Conservation (phyloP, 1,140 invertebrate species). For the Drosophila virilis region DNA sequence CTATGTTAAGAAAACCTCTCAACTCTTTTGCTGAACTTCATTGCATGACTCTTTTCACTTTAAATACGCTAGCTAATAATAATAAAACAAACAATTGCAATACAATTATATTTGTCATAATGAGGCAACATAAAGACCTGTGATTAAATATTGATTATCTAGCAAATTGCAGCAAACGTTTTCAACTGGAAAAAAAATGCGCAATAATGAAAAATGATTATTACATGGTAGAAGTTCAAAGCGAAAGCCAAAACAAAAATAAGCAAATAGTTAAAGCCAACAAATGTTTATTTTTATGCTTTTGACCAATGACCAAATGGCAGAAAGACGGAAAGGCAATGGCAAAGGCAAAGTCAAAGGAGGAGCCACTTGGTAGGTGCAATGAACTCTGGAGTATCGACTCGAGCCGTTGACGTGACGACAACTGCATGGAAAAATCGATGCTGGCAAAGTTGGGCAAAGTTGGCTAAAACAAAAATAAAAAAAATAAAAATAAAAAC, state of each 20-base stretch:
- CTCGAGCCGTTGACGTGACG: slow-evolving; percentile 27
- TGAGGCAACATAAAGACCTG: slow-evolving; percentile 46
- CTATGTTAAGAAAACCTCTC: not conserved
- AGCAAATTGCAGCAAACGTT: slow-evolving; percentile 51
- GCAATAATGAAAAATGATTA: slow-evolving; percentile 66
- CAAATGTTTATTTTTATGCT: slow-evolving; percentile 23
- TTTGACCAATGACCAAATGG: slow-evolving; percentile 43
- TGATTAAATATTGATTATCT: slow-evolving; percentile 71
- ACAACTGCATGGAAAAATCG: slow-evolving; percentile 53
- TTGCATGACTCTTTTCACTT: slow-evolving; percentile 37
- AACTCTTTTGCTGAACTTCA: slow-evolving; percentile 29
- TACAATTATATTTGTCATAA: slow-evolving; percentile 55
- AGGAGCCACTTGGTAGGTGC: slow-evolving; percentile 5
- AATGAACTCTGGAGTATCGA: slow-evolving; percentile 41
- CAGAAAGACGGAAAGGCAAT: not conserved
- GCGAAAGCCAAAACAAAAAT: slow-evolving; percentile 58
- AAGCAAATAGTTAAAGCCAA: slow-evolving; percentile 23
- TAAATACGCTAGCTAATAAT: slow-evolving; percentile 8
- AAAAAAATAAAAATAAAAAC: not conserved
- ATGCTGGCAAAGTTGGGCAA: slow-evolving; percentile 33
- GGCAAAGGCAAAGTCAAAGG: not conserved
- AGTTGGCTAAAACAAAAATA: slow-evolving; percentile 4
- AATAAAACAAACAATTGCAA: slow-evolving; percentile 23
- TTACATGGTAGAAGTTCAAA: slow-evolving; percentile 59
- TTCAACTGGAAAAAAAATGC: slow-evolving; percentile 63